A percentile compares a stretch with the other conserved stretches of the same genome.
Evolutionary conservation across 1,140 invertebrate species (phyloP).

Genomic region (Dinothrombium tinctorium): DNA sequence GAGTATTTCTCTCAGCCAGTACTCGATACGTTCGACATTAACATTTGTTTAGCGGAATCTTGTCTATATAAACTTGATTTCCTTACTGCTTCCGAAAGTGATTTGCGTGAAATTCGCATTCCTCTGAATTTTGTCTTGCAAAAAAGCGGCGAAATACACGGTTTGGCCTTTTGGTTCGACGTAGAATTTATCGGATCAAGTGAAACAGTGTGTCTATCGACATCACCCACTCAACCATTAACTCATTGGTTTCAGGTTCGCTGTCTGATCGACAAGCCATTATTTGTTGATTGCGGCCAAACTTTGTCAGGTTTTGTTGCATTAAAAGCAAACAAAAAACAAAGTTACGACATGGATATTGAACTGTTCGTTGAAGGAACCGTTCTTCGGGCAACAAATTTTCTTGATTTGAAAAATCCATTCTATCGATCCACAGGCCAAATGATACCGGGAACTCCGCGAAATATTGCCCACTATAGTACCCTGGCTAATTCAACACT

Average conservation of each 20-base stretch:
- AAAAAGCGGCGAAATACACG: conserved; percentile 83
- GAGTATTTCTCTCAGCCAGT: conserved; percentile 98
- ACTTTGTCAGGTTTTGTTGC: conserved; percentile 60
- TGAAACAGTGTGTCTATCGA: conserved; percentile 89
- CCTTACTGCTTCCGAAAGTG: conserved; percentile 66
- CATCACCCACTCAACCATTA: conserved; percentile 86
- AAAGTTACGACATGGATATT: conserved; percentile 96
- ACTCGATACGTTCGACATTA: conserved; percentile 95
- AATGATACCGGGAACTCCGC: conserved; percentile 35
- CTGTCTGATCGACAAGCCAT: conserved; percentile 73
- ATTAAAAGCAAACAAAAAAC: conserved; percentile 77
- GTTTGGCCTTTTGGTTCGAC: conserved; percentile 98
- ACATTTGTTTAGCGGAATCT: conserved; percentile 88
- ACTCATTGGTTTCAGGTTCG: conserved; percentile 99
- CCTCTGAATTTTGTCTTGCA: conserved; percentile 77
- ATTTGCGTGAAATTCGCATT: conserved; percentile 84
- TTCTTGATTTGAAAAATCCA: conserved; percentile 92
- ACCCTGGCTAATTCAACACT: conserved; percentile 63
- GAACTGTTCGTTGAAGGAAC: conserved; percentile 72
- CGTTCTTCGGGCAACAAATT: conserved; percentile 51
- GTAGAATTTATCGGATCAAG: conserved; percentile 83
- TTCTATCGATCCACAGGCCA: conserved; percentile 50
- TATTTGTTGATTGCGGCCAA: conserved; percentile 86
- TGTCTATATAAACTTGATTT: conserved; percentile 89
- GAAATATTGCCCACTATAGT: conserved; percentile 69